Conservation (phyloP, 2,888 invertebrate genomes). For the Odontocolon sp. region DNA sequence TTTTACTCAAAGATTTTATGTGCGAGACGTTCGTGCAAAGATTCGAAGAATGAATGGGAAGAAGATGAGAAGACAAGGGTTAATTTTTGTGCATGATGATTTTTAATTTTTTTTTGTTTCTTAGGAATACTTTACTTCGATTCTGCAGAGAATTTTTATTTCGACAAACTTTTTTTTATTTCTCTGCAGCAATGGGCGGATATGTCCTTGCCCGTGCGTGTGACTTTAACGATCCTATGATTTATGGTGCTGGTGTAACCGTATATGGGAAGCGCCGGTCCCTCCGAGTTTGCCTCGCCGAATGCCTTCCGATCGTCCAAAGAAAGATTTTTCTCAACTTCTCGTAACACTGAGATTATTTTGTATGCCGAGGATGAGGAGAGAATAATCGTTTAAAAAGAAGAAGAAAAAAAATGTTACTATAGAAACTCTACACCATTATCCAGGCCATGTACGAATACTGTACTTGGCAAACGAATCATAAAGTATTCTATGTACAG, state of each 20-base stretch:
- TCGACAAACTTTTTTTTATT: conserved; percentile 10
- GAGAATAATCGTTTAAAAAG: too few relatives aligned
- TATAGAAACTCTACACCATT: conserved; percentile 28
- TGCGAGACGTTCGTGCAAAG: too few relatives aligned
- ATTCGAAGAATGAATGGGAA: too few relatives aligned
- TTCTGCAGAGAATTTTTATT: conserved; percentile 11
- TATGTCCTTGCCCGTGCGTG: conserved; percentile 38
- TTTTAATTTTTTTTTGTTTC: too few relatives aligned
- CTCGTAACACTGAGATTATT: too few relatives aligned
- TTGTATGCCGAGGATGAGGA: too few relatives aligned
- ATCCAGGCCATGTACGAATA: conserved; percentile 13
- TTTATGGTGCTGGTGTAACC: conserved; percentile 42
- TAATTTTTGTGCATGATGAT: too few relatives aligned
- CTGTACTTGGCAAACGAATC: too few relatives aligned
- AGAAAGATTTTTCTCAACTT: conserved; percentile 20
- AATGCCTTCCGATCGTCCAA: conserved; percentile 22
- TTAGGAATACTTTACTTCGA: background rate
- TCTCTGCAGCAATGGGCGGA: conserved; percentile 23
- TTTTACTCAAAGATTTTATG: too few relatives aligned
- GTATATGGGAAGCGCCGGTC: conserved; percentile 41
- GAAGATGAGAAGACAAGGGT: too few relatives aligned
- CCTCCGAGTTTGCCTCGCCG: conserved; percentile 26
- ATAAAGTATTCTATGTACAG: conserved; percentile 38
- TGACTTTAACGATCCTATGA: conserved; percentile 56
- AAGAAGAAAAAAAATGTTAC: conserved; percentile 40